Evolutionary conservation across 2,113 vertebrate genomes (phyloP), one percentile per base, ranked within the genome.

Genomic region (Callipepla californica): DNA sequence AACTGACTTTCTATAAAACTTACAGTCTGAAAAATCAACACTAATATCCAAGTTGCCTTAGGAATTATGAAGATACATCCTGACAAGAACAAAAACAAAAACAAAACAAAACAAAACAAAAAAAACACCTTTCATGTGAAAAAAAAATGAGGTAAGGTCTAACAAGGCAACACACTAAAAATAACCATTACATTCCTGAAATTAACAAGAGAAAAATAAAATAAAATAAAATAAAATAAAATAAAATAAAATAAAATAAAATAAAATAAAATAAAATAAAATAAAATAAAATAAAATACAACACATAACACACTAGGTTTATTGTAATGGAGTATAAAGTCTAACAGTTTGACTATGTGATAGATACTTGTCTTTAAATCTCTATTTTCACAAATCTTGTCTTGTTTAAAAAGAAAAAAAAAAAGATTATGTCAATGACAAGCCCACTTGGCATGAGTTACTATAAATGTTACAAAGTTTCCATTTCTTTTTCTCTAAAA

Each of bases 381-480:
- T 3, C 4, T 21, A 32, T 59, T 91, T 93, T 81, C 22, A 66
- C 69, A 87, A 78, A 78, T 47, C 15, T 74, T 38, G 6, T 45
- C 23, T 25, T 38, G 7, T 21, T 80, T 3, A 19, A 72, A 75
- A 67, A 36, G 47, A 55, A 79, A 36, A 79, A 36, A 47, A 44
- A 32, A 59, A 62, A 40, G 4, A 12, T 58, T 51, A 85, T 17
- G 16, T 32, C 81, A 58, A 69, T 89, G 85, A 94, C 53, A 95
- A 89, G 59, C 14, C 66, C 66, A 75, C 9, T 89, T 88, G 67
- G 63, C 51, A 61, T 66, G n/a, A 85, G 11, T 28, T 81, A 36
- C 66, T 81, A 77, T 42, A 90, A 93, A 81, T 85, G 94, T 18
- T 76, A 47, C 51, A 77, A 84, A 89, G 42, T 94, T 93, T 94